phyloP scores from a whole-genome alignment of 2,113 vertebrate genomes.

The Centrocercus urophasianus region DNA sequence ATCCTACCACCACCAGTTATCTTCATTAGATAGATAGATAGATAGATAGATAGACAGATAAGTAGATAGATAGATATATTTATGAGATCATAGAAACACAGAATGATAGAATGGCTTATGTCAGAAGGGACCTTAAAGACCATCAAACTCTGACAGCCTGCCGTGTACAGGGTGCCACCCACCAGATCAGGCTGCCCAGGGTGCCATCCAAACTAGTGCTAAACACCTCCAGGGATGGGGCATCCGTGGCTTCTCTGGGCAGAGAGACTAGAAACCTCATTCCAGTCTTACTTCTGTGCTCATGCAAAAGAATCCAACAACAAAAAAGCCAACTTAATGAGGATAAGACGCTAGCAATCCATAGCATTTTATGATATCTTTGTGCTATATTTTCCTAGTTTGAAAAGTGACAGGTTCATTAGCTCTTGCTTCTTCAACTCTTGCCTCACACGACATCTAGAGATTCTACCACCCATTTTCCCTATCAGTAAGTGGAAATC shows the following conservation, averaged over 20 bases:
- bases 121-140: too few species aligned
- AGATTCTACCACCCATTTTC: background rate
- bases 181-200: too few species aligned
- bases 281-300: background rate
- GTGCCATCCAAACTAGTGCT: too few species aligned
- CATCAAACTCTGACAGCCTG: too few species aligned
- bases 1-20: background rate
- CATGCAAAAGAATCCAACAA: background rate
- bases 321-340: rapidly evolving
- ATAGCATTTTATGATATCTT: background rate
- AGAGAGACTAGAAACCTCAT: background rate
- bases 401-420: background rate
- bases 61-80: background rate
- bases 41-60: too few species aligned
- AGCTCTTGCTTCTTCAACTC: background rate
- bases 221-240: too few species aligned
- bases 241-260: too few species aligned
- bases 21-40: background rate
- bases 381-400: background rate
- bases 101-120: too few species aligned
- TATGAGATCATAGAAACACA: background rate
- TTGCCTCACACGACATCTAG: background rate
- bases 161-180: too few species aligned
- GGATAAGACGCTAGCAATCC: too few species aligned
- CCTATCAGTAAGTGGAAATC: background rate